Evolutionary conservation across 2,888 invertebrate species (phyloP).

Genomic region (Nowickia ferox): DNA sequence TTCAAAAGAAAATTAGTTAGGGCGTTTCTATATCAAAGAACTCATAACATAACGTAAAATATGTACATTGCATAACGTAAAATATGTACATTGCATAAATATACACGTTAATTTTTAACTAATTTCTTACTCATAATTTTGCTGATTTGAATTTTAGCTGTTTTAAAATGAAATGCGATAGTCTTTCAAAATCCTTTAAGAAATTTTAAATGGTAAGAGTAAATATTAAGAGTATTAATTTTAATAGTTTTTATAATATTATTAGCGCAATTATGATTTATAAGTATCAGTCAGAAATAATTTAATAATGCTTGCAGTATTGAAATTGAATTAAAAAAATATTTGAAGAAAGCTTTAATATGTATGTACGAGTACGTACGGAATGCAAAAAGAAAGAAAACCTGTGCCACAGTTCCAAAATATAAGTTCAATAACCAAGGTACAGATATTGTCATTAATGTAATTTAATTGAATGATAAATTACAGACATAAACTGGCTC

Average conservation of each 20-base stretch:
- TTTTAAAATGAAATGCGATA: not conserved
- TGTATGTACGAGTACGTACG: no score
- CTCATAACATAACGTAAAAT: no score
- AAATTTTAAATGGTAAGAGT: slow-evolving; percentile 52
- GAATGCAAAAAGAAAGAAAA: no score
- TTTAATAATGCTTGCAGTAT: slow-evolving; percentile 33
- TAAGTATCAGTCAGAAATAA: not conserved
- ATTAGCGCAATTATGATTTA: not conserved
- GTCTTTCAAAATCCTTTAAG: not conserved
- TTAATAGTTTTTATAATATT: not conserved
- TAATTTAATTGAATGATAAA: no score
- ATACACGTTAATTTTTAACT: slow-evolving; percentile 19
- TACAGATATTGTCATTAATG: no score
- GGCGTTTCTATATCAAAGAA: no score
- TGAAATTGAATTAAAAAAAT: not conserved
- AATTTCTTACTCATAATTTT: slow-evolving; percentile 27
- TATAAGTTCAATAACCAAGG: no score
- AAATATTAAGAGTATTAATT: not conserved
- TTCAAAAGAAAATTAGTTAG: no score
- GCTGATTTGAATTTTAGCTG: slow-evolving; percentile 45
- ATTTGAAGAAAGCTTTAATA: no score
- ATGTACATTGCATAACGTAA: no score
- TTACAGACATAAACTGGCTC: no score
- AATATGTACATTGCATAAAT: not conserved
- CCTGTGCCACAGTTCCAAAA: no score